A percentile compares a stretch with the other conserved stretches of the same genome.
Conservation (phyloP, 2,113 vertebrate genomes). For the Semnornis frantzii region DNA sequence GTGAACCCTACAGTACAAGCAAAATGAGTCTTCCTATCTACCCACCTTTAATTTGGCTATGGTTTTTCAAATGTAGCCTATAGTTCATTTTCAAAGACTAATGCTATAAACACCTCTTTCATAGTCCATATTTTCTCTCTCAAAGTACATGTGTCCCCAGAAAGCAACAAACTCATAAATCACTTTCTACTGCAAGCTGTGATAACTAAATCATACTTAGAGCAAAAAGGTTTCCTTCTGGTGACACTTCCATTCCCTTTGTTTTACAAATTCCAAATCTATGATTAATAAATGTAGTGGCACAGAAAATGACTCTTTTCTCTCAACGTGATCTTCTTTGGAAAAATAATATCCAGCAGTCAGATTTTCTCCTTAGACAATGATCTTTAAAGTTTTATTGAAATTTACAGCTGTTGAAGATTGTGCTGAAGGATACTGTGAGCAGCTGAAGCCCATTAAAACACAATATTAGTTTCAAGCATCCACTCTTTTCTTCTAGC, state of each 20-base stretch:
- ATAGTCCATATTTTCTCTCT: background rate
- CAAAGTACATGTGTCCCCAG: conserved; percentile 36
- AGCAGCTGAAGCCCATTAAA: conserved; percentile 34
- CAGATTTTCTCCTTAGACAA: conserved; percentile 1
- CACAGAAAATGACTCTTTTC: conserved; percentile 18
- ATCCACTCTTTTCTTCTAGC: background rate
- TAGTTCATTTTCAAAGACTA: background rate
- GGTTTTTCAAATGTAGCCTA: background rate
- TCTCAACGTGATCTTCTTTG: background rate
- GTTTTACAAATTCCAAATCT: conserved; percentile 38
- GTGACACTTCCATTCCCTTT: conserved; percentile 36
- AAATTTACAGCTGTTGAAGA: conserved; percentile 35
- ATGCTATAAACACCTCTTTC: background rate
- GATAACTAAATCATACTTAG: conserved; percentile 55
- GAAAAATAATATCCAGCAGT: conserved; percentile 28
- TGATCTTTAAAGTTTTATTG: conserved; percentile 34
- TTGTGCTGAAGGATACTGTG: background rate
- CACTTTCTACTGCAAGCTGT: conserved; percentile 22
- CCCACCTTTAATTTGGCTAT: background rate
- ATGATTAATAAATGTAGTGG: conserved; percentile 9
- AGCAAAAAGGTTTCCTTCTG: conserved; percentile 33
- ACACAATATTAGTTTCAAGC: background rate
- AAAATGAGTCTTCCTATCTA: background rate
- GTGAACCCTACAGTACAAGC: background rate
- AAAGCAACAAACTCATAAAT: conserved; percentile 55